Conservation (phyloP, 2,797 vertebrate species). For the Scolopax bukidnonensis region DNA sequence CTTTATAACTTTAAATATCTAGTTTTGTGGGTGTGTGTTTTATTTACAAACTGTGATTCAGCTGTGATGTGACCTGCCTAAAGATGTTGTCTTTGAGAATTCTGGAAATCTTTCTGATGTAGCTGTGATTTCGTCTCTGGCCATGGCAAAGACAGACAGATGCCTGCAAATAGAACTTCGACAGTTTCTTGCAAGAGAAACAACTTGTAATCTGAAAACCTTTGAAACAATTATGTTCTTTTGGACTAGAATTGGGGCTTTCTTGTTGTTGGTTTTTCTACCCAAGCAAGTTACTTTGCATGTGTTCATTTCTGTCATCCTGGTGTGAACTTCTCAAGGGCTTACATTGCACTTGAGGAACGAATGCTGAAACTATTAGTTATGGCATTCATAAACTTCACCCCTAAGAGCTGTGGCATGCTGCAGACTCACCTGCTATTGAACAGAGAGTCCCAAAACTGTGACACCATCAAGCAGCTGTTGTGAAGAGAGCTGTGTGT, state of each 20-base stretch:
- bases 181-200: neutral
- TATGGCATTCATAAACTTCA: conserved; percentile 45
- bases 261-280: neutral
- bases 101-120: neutral
- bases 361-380: conserved; percentile 53
- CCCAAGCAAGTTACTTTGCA: neutral
- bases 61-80: neutral
- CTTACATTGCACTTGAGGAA: conserved; percentile 42
- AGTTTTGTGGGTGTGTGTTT: conserved; percentile 28
- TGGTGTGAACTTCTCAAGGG: conserved; percentile 58
- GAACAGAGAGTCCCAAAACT: neutral
- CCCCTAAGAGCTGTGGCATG: neutral
- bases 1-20: conserved; percentile 41
- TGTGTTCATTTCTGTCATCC: neutral
- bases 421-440: neutral
- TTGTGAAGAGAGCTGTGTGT: neutral
- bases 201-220: neutral
- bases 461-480: neutral
- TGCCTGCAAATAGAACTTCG: neutral
- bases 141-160: neutral
- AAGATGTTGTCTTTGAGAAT: conserved; percentile 18
- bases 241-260: neutral
- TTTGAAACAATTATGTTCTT: neutral
- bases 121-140: neutral
- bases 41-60: conserved; percentile 18